phyloP scores from a whole-genome alignment of 2,888 invertebrate genomes.

The Drosophila peninsularis region DNA sequence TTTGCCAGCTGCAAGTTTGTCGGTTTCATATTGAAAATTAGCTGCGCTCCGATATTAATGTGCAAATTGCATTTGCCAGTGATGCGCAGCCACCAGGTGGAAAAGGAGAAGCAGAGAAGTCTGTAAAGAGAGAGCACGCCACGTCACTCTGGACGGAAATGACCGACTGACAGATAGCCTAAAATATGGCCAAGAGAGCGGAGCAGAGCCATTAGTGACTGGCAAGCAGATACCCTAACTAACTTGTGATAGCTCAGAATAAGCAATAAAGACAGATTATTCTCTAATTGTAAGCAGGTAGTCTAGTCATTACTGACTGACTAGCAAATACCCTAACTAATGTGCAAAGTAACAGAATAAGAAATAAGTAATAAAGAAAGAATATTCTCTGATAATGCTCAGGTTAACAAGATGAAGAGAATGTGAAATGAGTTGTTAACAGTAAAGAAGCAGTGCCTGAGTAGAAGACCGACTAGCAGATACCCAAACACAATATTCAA shows the following conservation, averaged over 20 bases:
- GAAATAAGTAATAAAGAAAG: too few relatives aligned
- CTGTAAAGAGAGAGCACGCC: neutral
- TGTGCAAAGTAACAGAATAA: too few relatives aligned
- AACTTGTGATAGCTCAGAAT: too few relatives aligned
- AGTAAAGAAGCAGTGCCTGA: too few relatives aligned
- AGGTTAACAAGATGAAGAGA: too few relatives aligned
- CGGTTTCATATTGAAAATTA: slow-evolving; percentile 71
- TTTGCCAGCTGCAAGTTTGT: slow-evolving; percentile 58
- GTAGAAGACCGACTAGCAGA: neutral
- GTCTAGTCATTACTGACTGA: too few relatives aligned
- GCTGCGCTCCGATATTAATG: slow-evolving; percentile 66
- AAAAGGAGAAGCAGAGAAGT: slow-evolving; percentile 5
- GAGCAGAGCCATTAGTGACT: too few relatives aligned
- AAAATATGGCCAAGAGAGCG: neutral
- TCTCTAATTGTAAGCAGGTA: too few relatives aligned
- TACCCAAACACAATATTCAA: neutral
- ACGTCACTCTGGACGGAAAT: neutral
- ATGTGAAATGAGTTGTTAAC: too few relatives aligned
- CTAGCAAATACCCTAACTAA: too few relatives aligned
- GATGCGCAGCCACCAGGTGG: slow-evolving; percentile 43
- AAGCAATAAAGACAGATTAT: too few relatives aligned
- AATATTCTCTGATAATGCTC: too few relatives aligned
- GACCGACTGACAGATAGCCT: slow-evolving; percentile 1
- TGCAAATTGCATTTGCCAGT: slow-evolving; percentile 61
- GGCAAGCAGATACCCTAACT: neutral